phyloP scores from a whole-genome alignment of 1,140 invertebrate species.

The Papilio aristodemus region DNA sequence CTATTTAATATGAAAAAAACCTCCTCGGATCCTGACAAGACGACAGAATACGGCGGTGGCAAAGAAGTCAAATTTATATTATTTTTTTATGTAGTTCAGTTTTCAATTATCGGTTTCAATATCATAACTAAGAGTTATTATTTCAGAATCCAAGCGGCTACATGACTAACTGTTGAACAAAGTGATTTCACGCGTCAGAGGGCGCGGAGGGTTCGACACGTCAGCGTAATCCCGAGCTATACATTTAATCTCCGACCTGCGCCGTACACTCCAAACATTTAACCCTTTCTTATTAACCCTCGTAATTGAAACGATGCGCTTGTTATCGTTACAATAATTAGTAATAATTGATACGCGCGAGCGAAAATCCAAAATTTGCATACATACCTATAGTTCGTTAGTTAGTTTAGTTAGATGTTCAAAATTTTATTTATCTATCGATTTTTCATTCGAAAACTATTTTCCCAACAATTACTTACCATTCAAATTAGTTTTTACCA shows the following conservation, averaged over 20 bases:
- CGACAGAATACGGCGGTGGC: too few species aligned
- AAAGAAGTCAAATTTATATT: too few species aligned
- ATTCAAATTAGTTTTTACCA: too few species aligned
- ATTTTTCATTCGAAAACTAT: too few species aligned
- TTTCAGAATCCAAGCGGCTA: constrained; percentile 40
- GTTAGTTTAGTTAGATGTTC: too few species aligned
- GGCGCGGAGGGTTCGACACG: constrained; percentile 57
- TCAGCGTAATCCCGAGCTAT: constrained; percentile 64
- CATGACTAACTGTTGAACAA: constrained; percentile 68
- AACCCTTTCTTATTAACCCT: constrained; percentile 68
- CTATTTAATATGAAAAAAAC: too few species aligned
- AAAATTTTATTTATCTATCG: too few species aligned
- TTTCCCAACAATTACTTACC: too few species aligned
- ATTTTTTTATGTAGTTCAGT: not conserved
- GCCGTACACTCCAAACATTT: constrained; percentile 59
- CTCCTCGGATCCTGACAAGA: too few species aligned
- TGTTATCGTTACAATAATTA: constrained; percentile 58
- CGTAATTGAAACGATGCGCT: constrained; percentile 66
- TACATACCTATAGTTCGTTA: not conserved
- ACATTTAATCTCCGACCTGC: constrained; percentile 70
- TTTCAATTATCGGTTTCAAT: not conserved
- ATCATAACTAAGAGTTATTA: not conserved
- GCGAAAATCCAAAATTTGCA: constrained; percentile 4
- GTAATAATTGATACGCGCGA: constrained; percentile 45
- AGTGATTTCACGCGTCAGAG: constrained; percentile 74